Conservation (phyloP, 1,140 invertebrate genomes). For the Drosophila melanica region DNA sequence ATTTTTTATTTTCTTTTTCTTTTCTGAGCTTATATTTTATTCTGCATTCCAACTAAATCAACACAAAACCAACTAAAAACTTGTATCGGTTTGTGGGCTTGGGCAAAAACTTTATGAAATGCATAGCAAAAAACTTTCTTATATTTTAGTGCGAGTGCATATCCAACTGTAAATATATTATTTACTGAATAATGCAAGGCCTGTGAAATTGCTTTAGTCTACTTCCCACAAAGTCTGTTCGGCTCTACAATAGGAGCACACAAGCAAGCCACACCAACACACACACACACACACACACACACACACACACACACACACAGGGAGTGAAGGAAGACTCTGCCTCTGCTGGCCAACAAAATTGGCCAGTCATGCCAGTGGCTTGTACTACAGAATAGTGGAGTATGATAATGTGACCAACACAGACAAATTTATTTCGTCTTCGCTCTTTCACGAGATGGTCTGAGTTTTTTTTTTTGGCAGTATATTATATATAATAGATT, state of each 20-base stretch:
- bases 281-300: background rate
- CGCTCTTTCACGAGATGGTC: background rate
- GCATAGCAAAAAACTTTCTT: background rate
- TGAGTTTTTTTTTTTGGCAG: constrained; percentile 13
- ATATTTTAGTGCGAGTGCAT: background rate
- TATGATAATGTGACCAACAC: constrained; percentile 34
- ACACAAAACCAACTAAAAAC: too few relatives aligned
- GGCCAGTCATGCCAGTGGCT: constrained; percentile 32
- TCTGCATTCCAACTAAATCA: too few relatives aligned
- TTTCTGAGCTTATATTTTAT: too few relatives aligned
- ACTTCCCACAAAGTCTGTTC: constrained; percentile 15
- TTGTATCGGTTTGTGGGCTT: too few relatives aligned
- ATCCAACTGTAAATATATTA: background rate
- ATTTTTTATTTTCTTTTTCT: too few relatives aligned
- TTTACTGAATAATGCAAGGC: constrained; percentile 11
- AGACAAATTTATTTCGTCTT: constrained; percentile 23
- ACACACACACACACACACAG: background rate
- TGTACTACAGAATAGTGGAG: constrained; percentile 19
- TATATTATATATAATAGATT: too few relatives aligned
- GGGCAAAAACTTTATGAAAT: too few relatives aligned
- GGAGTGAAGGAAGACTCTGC: constrained; percentile 21
- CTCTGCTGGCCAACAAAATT: constrained; percentile 36
- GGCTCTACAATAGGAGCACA: constrained; percentile 12
- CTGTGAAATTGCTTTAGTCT: constrained; percentile 29
- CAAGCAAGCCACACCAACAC: constrained; percentile 10